Evolutionary conservation across 2,888 invertebrate species (phyloP).

Genomic region (Microplitis deprimator): DNA sequence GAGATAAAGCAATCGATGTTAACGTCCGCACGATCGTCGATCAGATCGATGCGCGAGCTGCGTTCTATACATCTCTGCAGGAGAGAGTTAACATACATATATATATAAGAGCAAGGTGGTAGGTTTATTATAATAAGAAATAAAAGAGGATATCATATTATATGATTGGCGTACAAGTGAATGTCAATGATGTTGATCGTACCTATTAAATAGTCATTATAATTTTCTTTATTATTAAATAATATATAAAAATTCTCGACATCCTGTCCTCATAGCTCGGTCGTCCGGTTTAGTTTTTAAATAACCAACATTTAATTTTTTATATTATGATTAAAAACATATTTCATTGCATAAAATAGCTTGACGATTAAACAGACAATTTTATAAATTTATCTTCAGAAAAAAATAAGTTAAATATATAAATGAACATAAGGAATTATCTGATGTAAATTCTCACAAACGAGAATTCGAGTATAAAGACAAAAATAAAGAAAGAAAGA

Average conservation of each 20-base stretch:
- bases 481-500: background rate
- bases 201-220: slow-evolving; percentile 23
- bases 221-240: slow-evolving; percentile 14
- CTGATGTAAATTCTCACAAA: slow-evolving; percentile 53
- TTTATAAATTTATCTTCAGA: background rate
- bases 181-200: slow-evolving; percentile 11
- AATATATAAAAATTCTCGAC: slow-evolving; percentile 13
- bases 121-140: slow-evolving; percentile 9
- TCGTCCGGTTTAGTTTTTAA: slow-evolving; percentile 15
- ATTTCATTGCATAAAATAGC: background rate
- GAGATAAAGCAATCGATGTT: slow-evolving; percentile 53
- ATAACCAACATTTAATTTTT: slow-evolving; percentile 14
- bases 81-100: background rate
- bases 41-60: slow-evolving; percentile 26
- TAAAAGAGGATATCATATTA: slow-evolving; percentile 4
- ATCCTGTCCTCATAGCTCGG: background rate
- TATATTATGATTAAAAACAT: background rate
- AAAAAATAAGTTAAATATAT: too few relatives aligned
- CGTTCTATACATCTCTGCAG: slow-evolving; percentile 7
- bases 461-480: slow-evolving; percentile 3
- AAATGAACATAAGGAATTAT: slow-evolving; percentile 10
- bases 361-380: background rate
- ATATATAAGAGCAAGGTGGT: background rate
- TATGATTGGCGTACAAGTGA: background rate
- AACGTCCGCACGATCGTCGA: slow-evolving; percentile 44